Conservation (phyloP, 2,797 vertebrate species). For the Aulostomus chinensis region DNA sequence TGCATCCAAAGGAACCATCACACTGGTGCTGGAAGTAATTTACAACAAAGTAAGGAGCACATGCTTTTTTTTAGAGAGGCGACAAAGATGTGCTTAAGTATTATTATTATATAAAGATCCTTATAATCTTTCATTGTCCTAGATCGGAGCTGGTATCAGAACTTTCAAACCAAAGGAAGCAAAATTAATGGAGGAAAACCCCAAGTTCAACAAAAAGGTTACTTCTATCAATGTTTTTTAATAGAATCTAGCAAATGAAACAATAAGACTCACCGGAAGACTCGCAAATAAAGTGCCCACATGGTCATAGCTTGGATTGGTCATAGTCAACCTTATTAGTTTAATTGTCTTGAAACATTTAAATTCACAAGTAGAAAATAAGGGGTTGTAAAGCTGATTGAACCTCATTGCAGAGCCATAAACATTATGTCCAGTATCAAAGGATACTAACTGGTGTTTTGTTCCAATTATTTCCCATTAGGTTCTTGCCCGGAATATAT, state of each 20-base stretch:
- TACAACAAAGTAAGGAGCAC: constrained; percentile 89
- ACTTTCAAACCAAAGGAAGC: constrained; percentile 89
- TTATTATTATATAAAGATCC: not conserved
- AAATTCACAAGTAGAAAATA: constrained; percentile 46
- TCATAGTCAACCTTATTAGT: constrained; percentile 40
- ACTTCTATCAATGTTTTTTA: not conserved
- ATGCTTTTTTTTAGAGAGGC: constrained; percentile 5
- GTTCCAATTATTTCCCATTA: constrained; percentile 76
- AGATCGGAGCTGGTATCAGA: constrained; percentile 90
- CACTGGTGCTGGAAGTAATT: constrained; percentile 89
- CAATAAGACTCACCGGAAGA: constrained; percentile 5
- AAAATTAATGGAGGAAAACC: constrained; percentile 86
- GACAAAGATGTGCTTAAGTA: not conserved
- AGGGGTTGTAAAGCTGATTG: constrained; percentile 62
- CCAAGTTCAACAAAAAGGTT: constrained; percentile 96
- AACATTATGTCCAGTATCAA: constrained; percentile 68
- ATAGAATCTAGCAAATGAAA: constrained; percentile 27
- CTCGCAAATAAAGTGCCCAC: constrained; percentile 33
- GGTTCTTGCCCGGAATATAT: constrained; percentile 94
- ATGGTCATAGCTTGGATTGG: constrained; percentile 28
- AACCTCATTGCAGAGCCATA: constrained; percentile 63
- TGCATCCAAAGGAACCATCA: constrained; percentile 89
- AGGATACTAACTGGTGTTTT: constrained; percentile 68
- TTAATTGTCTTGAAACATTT: constrained; percentile 56
- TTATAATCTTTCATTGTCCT: not conserved